Percentiles rank a stretch among this genome's conserved stretches.
Conservation (phyloP, 1,140 invertebrate genomes). For the Sogatella furcifera region DNA sequence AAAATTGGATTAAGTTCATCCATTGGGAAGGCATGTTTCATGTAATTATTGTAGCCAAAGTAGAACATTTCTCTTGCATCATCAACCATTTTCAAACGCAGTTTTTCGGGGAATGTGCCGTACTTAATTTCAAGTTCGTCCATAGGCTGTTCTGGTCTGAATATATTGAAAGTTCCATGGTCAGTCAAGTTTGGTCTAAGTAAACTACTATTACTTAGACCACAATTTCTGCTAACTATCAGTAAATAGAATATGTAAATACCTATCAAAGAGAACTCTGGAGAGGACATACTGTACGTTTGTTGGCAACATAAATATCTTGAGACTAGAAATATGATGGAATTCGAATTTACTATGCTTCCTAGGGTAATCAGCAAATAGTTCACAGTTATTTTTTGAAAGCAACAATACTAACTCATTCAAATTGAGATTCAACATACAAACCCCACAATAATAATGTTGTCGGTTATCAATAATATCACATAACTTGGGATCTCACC, state of each 20-base stretch:
- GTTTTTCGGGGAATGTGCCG: constrained; percentile 32
- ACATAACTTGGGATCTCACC: too few species aligned
- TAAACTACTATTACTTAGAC: background rate
- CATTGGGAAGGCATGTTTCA: constrained; percentile 87
- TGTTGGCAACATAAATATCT: background rate
- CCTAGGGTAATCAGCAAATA: too few species aligned
- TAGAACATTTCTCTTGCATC: constrained; percentile 82
- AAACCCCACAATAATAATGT: too few species aligned
- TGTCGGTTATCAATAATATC: too few species aligned
- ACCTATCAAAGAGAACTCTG: background rate
- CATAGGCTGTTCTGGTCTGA: constrained; percentile 23
- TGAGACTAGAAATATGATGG: too few species aligned
- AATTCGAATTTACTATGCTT: too few species aligned
- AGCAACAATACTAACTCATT: too few species aligned
- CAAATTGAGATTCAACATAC: too few species aligned
- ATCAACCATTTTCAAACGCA: constrained; percentile 38
- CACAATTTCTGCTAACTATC: background rate
- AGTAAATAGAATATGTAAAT: background rate
- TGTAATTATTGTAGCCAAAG: constrained; percentile 93
- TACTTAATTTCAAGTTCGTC: constrained; percentile 37
- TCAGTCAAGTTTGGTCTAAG: background rate
- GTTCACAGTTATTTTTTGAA: too few species aligned
- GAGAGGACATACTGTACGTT: background rate
- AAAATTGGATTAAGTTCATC: constrained; percentile 91
- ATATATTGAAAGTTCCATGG: background rate